Conservation (phyloP, 2,888 invertebrate genomes). For the Willowsia nigromaculata region DNA sequence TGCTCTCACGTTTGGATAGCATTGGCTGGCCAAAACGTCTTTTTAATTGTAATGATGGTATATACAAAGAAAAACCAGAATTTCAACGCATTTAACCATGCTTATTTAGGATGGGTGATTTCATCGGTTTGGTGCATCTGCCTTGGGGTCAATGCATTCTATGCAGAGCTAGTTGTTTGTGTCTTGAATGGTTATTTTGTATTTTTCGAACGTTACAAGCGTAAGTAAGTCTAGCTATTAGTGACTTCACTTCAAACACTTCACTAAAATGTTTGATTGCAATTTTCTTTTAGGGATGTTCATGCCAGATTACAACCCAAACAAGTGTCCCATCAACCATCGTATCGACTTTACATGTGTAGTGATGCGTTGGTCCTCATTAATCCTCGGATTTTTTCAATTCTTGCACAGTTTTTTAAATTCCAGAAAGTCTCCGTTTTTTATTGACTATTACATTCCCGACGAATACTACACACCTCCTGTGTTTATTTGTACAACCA, state of each 20-base stretch:
- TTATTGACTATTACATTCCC: slow-evolving; percentile 56
- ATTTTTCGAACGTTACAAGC: slow-evolving; percentile 25
- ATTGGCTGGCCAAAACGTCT: slow-evolving; percentile 9
- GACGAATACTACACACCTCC: slow-evolving; percentile 14
- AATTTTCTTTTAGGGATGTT: slow-evolving; percentile 21
- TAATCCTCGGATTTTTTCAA: slow-evolving; percentile 11
- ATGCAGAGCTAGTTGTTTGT: background rate
- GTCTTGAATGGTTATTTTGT: background rate
- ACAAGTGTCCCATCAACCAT: slow-evolving; percentile 30
- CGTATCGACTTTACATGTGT: background rate
- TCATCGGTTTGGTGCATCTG: slow-evolving; percentile 38
- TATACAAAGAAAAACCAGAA: background rate
- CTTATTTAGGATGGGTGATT: slow-evolving; percentile 40
- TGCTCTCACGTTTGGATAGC: slow-evolving; percentile 18
- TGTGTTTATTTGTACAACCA: background rate
- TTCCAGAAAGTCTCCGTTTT: slow-evolving; percentile 42
- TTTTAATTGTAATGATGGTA: slow-evolving; percentile 12
- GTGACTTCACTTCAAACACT: background rate
- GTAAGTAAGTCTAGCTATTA: slow-evolving; percentile 1
- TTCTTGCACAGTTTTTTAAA: background rate
- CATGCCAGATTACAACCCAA: slow-evolving; percentile 43
- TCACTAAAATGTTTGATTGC: background rate
- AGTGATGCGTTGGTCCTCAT: background rate
- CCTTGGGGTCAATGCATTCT: background rate
- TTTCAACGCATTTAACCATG: slow-evolving; percentile 36